Base-by-base conservation (phyloP, 37 sponge, comb jelly and placozoan species). In the Eunapius fragilis region DNA sequence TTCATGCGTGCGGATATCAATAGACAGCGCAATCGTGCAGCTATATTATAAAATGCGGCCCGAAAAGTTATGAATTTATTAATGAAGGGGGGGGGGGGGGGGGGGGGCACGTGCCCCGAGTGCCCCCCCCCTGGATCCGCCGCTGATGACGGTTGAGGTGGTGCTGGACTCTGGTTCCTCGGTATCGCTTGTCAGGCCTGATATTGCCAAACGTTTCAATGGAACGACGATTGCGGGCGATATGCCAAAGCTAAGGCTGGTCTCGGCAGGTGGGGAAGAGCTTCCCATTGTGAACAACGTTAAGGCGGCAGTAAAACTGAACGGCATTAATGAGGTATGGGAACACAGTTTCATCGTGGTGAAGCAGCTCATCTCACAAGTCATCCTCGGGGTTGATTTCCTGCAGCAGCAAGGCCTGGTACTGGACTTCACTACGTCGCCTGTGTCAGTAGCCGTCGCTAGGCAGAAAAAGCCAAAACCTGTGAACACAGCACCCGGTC, bases 371-470 rank as follows among this genome's bases (percentile, higher is more conserved):
- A 72, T 92, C 10, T 76, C 77, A 26, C 86, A 67, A 35, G 82
- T 85, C 23, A 92, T 92, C 31, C 76, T 87, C 22, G 88, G 92
- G 27, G 76, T 87, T 37, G 88, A 92, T 84, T 92, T 87, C 35
- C 26, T 81, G 31, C 73, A 78, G 2, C 69, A 37, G 23, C 31
- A 80, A 35, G 67, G 25, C 2, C 22, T 86, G 19, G 27, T 79
- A 25, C 47, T 79, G 13, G 67, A 86, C 49, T 48, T 72, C 45
- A 76, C 25, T 27, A 12, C 34, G n/a, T 47, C 23, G 31, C 58
- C 84, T 25, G 41, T 41, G 41, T 41, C 41, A 41, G 41, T 41
- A 3, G 6, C 41, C 41, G 41, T 41, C 6, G 41, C 41, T 41
- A 41, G 41, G 41, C 41, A 41, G 41, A 41, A 41, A 41, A 41